A percentile compares a stretch with the other conserved stretches of the same genome.
Evolutionary conservation across 2,888 invertebrate genomes (phyloP).

Genomic region (Stramonita haemastoma): DNA sequence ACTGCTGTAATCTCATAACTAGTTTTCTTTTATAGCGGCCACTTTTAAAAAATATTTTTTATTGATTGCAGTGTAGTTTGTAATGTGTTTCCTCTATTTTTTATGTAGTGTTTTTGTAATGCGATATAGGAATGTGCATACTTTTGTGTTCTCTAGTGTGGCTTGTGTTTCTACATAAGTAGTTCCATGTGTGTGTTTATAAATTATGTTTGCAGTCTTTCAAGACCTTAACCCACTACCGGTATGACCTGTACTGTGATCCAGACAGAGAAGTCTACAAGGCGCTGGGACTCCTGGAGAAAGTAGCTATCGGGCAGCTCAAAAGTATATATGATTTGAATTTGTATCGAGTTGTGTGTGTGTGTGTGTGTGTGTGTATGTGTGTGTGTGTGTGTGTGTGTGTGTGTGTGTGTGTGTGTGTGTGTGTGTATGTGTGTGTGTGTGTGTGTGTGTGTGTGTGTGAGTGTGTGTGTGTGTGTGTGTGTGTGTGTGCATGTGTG

Average conservation of each 20-base stretch:
- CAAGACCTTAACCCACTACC: slow-evolving; percentile 65
- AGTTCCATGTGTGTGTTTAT: neutral
- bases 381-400: neutral
- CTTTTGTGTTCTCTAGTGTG: no score
- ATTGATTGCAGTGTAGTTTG: no score
- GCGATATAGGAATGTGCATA: no score
- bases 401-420: neutral
- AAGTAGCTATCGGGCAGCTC: slow-evolving; percentile 46
- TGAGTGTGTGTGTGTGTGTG: neutral
- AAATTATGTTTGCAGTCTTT: no score
- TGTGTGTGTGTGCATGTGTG: neutral
- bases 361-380: neutral
- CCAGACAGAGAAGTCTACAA: slow-evolving; percentile 71
- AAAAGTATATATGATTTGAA: slow-evolving; percentile 43
- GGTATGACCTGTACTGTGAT: slow-evolving; percentile 69
- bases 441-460: slow-evolving; percentile 43
- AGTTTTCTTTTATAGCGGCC: no score
- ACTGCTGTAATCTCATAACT: no score
- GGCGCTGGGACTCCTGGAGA: slow-evolving; percentile 54
- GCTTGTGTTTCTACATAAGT: no score
- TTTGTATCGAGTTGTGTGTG: neutral
- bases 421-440: neutral
- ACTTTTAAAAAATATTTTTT: no score
- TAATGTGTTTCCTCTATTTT: no score
- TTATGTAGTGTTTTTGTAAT: no score